Conservation (phyloP, 2,797 vertebrate species). For the Molossus molossus region DNA sequence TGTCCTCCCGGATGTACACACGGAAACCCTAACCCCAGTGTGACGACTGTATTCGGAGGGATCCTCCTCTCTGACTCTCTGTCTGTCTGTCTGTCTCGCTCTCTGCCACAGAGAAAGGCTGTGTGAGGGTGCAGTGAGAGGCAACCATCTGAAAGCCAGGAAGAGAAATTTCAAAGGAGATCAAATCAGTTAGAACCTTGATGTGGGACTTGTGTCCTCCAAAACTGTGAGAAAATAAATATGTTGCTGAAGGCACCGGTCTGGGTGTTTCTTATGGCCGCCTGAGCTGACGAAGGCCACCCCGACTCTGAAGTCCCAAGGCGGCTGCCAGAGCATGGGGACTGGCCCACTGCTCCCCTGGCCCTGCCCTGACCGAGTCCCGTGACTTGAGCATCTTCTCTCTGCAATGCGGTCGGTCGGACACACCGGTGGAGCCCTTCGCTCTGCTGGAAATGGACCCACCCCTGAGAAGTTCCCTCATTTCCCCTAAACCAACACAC, state of each 20-base stretch:
- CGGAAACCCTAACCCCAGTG: neutral
- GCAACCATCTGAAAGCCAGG: neutral
- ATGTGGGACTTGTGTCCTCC: neutral
- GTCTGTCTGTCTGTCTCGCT: neutral
- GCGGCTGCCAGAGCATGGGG: neutral
- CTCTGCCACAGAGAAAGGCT: neutral
- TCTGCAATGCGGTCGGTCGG: neutral
- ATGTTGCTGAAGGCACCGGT: neutral
- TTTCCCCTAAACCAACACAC: rapidly evolving
- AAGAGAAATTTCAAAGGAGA: neutral
- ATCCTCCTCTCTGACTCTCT: neutral
- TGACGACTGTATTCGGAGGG: neutral
- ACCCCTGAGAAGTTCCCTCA: neutral
- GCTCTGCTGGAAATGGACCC: neutral
- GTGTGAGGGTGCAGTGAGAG: neutral
- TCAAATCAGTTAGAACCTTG: neutral
- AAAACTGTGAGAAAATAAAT: neutral
- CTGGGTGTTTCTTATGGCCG: neutral
- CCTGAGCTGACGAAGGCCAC: neutral
- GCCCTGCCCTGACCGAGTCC: neutral
- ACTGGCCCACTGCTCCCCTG: neutral
- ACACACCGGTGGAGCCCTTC: neutral
- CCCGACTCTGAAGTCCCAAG: neutral
- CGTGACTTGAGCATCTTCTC: neutral
- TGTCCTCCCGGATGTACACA: neutral